These are phyloP conservation scores for Maniola jurtina DNA, from an alignment of 1,140 invertebrate genomes.

Conservation along the genomic window DNA sequence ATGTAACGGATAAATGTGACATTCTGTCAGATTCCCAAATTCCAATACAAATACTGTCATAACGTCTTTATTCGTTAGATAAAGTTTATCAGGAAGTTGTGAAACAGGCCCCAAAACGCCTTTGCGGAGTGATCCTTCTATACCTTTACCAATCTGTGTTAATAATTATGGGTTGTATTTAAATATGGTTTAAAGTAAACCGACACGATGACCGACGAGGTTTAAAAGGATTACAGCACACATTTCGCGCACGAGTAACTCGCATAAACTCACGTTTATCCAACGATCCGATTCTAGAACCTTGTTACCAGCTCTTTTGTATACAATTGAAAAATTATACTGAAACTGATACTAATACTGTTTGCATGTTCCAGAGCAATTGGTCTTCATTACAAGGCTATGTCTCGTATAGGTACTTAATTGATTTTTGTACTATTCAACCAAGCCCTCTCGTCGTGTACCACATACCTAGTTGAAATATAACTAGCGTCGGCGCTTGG, in stretches of 20 bases:
- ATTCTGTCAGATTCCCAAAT: too few species aligned
- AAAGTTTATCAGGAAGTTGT: too few species aligned
- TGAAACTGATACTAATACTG: constrained; percentile 15
- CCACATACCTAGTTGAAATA: too few species aligned
- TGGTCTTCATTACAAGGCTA: constrained; percentile 15
- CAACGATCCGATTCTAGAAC: neutral
- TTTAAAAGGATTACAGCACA: neutral
- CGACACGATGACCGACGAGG: neutral
- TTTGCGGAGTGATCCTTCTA: too few species aligned
- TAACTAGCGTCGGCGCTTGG: too few species aligned
- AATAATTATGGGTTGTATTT: too few species aligned
- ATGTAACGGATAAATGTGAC: too few species aligned
- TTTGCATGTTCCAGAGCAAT: constrained; percentile 23
- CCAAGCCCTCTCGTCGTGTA: too few species aligned
- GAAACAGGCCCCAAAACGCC: too few species aligned
- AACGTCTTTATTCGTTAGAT: too few species aligned
- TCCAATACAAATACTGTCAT: too few species aligned
- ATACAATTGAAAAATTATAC: constrained; percentile 23
- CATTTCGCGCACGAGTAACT: constrained; percentile 7
- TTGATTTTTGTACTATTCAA: constrained; percentile 18
- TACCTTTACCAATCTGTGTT: too few species aligned
- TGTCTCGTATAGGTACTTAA: neutral
- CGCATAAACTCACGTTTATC: constrained; percentile 3
- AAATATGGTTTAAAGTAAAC: neutral
- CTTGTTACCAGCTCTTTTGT: constrained; percentile 16